Conservation (phyloP, 1,140 invertebrate species). For the Diprion similis region DNA sequence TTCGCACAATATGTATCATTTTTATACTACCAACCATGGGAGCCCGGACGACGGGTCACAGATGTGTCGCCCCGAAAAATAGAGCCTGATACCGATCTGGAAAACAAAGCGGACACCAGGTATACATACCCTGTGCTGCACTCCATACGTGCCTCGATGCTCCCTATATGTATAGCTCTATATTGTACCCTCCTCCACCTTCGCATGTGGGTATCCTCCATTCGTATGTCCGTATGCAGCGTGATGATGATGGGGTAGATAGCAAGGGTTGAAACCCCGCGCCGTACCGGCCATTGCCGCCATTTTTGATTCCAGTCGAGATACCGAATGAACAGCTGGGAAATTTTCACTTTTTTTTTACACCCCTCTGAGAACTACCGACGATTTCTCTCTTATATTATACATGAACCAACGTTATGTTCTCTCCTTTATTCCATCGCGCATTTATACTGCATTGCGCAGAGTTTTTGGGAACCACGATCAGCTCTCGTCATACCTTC, state of each 20-base stretch:
- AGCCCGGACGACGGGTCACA: conserved; percentile 40
- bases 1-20: conserved; percentile 44
- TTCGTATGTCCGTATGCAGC: conserved; percentile 13
- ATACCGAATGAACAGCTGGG: conserved; percentile 56
- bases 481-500: too few relatives aligned
- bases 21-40: conserved; percentile 34
- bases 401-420: too few relatives aligned
- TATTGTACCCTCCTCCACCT: conserved; percentile 19
- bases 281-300: conserved; percentile 29
- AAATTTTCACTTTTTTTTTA: conserved; percentile 42
- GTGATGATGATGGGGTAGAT: conserved; percentile 47
- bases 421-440: too few relatives aligned
- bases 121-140: conserved; percentile 26
- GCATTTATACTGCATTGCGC: too few relatives aligned
- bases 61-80: conserved; percentile 42
- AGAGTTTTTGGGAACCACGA: too few relatives aligned
- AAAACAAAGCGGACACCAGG: conserved; percentile 49
- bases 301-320: conserved; percentile 52
- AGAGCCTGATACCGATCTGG: conserved; percentile 42
- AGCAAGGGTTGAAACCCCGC: conserved; percentile 58
- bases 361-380: background rate
- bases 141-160: background rate
- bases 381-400: background rate
- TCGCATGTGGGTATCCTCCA: conserved; percentile 17
- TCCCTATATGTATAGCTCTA: too few relatives aligned